These are phyloP conservation scores for Steinernema feltiae DNA, from an alignment of 1,140 invertebrate species.

Conservation along the genomic window DNA sequence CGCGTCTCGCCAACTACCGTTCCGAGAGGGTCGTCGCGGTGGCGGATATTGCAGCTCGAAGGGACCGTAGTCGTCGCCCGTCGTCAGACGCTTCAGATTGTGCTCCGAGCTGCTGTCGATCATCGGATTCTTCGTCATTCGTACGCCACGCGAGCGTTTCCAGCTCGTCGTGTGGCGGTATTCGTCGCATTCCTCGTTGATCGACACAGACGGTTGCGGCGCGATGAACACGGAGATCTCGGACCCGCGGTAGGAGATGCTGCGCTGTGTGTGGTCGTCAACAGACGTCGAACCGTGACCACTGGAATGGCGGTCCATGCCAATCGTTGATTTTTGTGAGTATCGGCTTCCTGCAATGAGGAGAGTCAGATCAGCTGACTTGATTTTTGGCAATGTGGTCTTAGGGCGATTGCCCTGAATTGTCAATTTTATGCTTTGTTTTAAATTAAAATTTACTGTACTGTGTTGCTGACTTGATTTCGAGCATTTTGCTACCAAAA, in stretches of 20 bases:
- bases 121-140: conserved; percentile 7
- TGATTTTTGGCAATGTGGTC: too few species aligned
- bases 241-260: conserved; percentile 38
- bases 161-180: not conserved
- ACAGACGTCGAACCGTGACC: conserved; percentile 21
- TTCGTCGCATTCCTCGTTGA: not conserved
- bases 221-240: conserved; percentile 38
- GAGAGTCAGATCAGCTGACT: not conserved
- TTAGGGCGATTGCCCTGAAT: too few species aligned
- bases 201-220: conserved; percentile 24
- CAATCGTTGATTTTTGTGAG: conserved; percentile 31
- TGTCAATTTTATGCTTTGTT: too few species aligned
- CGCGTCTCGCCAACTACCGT: not conserved
- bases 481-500: too few species aligned
- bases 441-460: too few species aligned
- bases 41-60: conserved; percentile 6
- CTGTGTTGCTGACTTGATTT: too few species aligned
- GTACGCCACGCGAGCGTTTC: not conserved
- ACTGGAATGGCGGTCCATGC: conserved; percentile 20
- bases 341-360: conserved; percentile 31
- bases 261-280: conserved; percentile 36
- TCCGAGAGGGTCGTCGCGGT: not conserved
- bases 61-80: not conserved
- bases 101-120: conserved; percentile 5
- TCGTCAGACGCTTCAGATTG: not conserved